Percentiles rank a stretch among this genome's conserved stretches.
These are phyloP conservation scores for Mormyrus hasselquistii DNA, from an alignment of 2,797 vertebrate species.

Conservation along the genomic window DNA sequence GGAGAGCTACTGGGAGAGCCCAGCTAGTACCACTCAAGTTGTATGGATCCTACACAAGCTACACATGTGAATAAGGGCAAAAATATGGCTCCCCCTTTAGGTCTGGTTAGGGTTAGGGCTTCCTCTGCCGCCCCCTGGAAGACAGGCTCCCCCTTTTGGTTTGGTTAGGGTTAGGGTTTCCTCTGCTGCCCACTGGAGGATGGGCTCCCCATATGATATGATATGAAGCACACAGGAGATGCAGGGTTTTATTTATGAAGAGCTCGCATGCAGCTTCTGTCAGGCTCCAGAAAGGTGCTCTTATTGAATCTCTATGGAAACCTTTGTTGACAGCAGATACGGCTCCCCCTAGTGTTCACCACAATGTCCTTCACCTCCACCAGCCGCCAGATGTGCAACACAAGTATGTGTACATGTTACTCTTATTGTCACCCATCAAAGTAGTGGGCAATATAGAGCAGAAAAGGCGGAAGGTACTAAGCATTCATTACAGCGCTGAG, in stretches of 20 bases:
- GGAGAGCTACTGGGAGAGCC: conserved; percentile 43
- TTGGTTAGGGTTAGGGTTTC: too few species aligned
- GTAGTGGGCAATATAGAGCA: background rate
- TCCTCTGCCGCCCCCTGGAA: too few species aligned
- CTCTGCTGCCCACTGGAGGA: too few species aligned
- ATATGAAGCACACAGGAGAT: conserved; percentile 34
- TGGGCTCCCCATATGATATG: too few species aligned
- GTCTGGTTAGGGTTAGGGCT: too few species aligned
- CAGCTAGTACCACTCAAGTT: conserved; percentile 41
- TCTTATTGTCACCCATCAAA: background rate
- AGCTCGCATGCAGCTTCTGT: conserved; percentile 38
- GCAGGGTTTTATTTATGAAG: conserved; percentile 49
- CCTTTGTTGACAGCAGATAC: background rate
- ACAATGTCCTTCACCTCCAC: background rate
- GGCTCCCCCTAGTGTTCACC: conserved; percentile 11
- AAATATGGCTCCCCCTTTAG: background rate
- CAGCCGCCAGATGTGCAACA: background rate
- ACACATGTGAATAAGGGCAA: background rate
- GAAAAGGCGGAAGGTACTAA: background rate
- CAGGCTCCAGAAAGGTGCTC: conserved; percentile 26
- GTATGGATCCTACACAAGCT: conserved; percentile 52
- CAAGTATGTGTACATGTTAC: background rate
- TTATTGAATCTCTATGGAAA: conserved; percentile 20
- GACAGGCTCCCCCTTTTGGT: too few species aligned
- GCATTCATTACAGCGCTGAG: background rate